These are phyloP conservation scores for Progne subis DNA, from an alignment of 2,113 vertebrate species.

Conservation along the genomic window DNA sequence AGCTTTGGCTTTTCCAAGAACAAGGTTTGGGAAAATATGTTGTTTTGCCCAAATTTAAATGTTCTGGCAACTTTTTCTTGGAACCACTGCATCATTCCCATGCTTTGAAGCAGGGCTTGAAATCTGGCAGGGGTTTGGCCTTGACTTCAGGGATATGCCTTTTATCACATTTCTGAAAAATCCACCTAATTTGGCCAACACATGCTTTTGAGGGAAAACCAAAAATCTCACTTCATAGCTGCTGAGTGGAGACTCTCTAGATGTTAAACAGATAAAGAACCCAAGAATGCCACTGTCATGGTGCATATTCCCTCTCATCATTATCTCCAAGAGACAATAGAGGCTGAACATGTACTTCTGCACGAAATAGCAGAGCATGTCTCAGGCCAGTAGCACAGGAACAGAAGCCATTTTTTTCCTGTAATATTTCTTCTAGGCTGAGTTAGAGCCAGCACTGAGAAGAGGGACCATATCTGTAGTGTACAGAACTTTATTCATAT, in stretches of 20 bases:
- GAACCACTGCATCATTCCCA: conserved; percentile 32
- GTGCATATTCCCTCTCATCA: neutral
- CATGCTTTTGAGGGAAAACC: neutral
- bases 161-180: conserved; percentile 18
- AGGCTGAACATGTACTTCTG: neutral
- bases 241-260: neutral
- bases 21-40: neutral
- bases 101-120: conserved; percentile 12
- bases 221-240: neutral
- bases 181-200: conserved; percentile 4
- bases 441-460: neutral
- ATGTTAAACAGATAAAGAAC: neutral
- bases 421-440: neutral
- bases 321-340: neutral
- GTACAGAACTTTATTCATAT: neutral
- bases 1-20: conserved; percentile 21
- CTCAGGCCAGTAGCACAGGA: neutral
- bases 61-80: conserved; percentile 49
- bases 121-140: conserved; percentile 10
- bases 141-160: neutral
- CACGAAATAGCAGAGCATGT: neutral
- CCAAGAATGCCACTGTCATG: neutral
- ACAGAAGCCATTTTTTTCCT: neutral
- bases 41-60: conserved; percentile 51
- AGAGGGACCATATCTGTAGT: neutral